A percentile compares a stretch with the other conserved stretches of the same genome.
These are phyloP conservation scores for Acrossocheilus fasciatus DNA, from an alignment of 2,797 vertebrate species.

Conservation along the genomic window DNA sequence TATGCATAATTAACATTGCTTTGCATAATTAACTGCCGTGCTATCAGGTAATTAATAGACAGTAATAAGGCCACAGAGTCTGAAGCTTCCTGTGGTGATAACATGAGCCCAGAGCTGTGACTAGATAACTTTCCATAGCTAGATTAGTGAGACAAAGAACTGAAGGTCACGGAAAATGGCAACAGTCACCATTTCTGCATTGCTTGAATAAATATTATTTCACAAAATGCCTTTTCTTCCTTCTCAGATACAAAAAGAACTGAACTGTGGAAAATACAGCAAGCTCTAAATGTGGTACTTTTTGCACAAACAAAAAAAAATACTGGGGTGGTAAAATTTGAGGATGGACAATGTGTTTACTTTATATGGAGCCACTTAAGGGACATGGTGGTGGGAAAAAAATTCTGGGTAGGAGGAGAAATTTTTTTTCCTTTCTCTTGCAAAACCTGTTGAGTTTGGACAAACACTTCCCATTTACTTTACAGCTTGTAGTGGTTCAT, in stretches of 20 bases:
- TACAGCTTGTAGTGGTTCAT: too few relatives aligned
- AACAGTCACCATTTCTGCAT: background rate
- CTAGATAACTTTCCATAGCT: conserved; percentile 1
- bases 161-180: conserved; percentile 18
- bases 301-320: background rate
- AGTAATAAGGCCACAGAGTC: conserved; percentile 50
- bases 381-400: too few relatives aligned
- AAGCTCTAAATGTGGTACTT: background rate
- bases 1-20: conserved; percentile 59
- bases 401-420: too few relatives aligned
- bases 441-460: too few relatives aligned
- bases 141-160: conserved; percentile 35
- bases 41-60: conserved; percentile 71
- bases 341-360: background rate
- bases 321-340: background rate
- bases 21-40: conserved; percentile 67
- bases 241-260: background rate
- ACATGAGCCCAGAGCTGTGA: conserved; percentile 42
- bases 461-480: too few relatives aligned
- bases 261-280: background rate
- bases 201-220: background rate
- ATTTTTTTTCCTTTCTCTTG: too few relatives aligned
- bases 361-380: too few relatives aligned
- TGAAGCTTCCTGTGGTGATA: conserved; percentile 41
- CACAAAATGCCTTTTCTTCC: background rate